Conservation (phyloP, 2,113 vertebrate genomes). For the Proteles cristata region DNA sequence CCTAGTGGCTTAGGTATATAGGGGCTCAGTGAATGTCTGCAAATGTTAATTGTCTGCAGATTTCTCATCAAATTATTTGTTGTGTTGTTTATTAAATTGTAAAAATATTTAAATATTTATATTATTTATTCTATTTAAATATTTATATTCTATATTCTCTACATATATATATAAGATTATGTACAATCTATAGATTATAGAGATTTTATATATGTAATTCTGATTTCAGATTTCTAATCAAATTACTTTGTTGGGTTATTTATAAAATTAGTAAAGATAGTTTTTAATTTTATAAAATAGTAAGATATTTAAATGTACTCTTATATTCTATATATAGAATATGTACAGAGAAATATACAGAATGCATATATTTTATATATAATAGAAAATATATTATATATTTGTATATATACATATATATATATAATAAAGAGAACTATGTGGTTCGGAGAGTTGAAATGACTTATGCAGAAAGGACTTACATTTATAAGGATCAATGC, state of each 20-base stretch:
- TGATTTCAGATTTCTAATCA: conserved; percentile 30
- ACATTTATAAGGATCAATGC: background rate
- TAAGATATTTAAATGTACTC: background rate
- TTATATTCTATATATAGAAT: background rate
- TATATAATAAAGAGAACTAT: background rate
- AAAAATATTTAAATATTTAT: background rate
- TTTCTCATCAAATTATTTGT: background rate
- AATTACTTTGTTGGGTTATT: background rate
- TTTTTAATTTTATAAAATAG: background rate
- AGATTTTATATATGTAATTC: background rate
- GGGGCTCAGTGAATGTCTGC: background rate
- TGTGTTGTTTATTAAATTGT: background rate
- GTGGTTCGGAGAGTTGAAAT: background rate
- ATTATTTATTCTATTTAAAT: background rate
- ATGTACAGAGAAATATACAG: background rate
- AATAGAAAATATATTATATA: no score
- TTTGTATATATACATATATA: no score
- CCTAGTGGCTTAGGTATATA: background rate
- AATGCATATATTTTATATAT: background rate
- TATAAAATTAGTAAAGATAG: background rate
- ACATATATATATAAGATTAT: background rate
- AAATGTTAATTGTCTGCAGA: background rate
- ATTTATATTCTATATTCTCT: background rate
- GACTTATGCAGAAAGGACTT: background rate
- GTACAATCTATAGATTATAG: background rate